Conservation (phyloP, 1,140 invertebrate species). For the Apolygus lucorum region DNA sequence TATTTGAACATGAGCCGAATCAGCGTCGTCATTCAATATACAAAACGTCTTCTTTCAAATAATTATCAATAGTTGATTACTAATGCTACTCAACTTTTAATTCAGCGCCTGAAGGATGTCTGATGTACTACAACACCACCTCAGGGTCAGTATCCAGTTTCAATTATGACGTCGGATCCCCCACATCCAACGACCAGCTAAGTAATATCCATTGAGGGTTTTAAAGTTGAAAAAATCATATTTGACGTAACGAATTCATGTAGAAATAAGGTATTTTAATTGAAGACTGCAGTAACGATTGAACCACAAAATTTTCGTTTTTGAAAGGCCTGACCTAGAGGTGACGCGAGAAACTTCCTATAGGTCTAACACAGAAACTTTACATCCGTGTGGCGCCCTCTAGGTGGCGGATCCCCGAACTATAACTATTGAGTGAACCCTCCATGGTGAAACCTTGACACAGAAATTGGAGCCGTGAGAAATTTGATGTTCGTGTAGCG, state of each 20-base stretch:
- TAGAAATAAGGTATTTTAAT: background rate
- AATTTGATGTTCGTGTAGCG: no score
- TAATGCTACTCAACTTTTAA: background rate
- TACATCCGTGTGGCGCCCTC: no score
- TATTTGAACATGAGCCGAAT: background rate
- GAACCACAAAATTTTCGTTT: background rate
- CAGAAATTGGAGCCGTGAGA: no score
- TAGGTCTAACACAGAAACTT: no score
- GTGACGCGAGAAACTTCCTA: no score
- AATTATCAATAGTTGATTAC: no score
- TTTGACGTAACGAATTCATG: background rate
- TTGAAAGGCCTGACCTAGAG: background rate
- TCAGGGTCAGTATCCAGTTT: constrained; percentile 63
- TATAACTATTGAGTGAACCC: no score
- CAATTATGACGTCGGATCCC: constrained; percentile 55
- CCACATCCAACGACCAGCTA: constrained; percentile 43
- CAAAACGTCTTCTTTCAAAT: no score
- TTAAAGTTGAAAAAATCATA: background rate
- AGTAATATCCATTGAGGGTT: background rate
- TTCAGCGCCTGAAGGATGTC: constrained; percentile 65
- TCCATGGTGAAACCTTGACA: no score
- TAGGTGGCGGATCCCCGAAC: no score
- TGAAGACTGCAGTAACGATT: background rate
- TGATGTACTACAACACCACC: constrained; percentile 61
- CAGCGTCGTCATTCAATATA: no score